A percentile compares a stretch with the other conserved stretches of the same genome.
Evolutionary conservation across 2,113 vertebrate genomes (phyloP).

Genomic region (Nicator chloris): DNA sequence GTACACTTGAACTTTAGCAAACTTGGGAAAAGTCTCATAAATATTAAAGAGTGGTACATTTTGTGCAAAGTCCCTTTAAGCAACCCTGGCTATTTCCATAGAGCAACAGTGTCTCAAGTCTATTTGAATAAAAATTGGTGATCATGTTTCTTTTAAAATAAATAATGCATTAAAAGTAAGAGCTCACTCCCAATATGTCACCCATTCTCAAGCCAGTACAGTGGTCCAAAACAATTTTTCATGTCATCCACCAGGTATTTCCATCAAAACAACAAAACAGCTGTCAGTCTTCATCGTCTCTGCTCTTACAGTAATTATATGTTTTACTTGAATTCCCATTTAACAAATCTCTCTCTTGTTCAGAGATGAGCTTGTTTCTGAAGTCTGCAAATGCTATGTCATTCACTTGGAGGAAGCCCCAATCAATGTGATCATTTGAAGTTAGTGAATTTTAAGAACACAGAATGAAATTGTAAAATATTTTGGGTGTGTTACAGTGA

Average conservation of each 20-base stretch:
- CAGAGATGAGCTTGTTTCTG: not conserved
- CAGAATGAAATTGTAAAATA: not conserved
- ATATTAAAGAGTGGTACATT: not conserved
- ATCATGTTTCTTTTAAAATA: not conserved
- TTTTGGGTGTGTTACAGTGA: not conserved
- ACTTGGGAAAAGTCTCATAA: not conserved
- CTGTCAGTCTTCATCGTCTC: not conserved
- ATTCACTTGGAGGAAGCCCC: not conserved
- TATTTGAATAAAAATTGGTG: not conserved
- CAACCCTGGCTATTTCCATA: not conserved
- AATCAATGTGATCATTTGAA: not conserved
- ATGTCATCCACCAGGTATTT: not conserved
- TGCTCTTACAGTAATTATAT: not conserved
- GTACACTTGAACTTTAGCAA: not conserved
- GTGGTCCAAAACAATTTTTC: not conserved
- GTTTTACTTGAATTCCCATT: not conserved
- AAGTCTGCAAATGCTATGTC: not conserved
- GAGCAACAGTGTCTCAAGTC: not conserved
- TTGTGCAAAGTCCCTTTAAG: not conserved
- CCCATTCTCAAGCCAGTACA: not conserved
- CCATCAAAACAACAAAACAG: not conserved
- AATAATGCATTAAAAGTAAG: not conserved
- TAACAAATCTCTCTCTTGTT: not conserved
- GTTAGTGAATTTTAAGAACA: not conserved
- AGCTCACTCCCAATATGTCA: not conserved